Evolutionary conservation across 1,140 invertebrate species (phyloP), one percentile per base, ranked within the genome.

Genomic region (Galendromus occidentalis): DNA sequence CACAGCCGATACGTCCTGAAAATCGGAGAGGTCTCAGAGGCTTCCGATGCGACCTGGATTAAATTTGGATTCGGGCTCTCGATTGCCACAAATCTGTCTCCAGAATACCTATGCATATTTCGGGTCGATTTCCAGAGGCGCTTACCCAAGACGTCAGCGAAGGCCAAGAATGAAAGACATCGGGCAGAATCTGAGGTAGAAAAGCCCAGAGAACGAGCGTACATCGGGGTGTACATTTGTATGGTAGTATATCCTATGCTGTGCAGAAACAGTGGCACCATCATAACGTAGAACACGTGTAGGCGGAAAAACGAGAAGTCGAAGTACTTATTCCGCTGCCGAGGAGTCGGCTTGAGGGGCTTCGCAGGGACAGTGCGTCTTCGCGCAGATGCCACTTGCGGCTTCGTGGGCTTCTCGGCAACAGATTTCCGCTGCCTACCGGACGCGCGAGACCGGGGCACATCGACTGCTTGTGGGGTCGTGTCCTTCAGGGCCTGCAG

Each of bases 281-380:
- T 69, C 68, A 69, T 64, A 7, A 69, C 68, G 42, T 69, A 69
- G 65, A 69, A 69, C 41, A 59, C 29, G 22, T 65, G 67, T 20
- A 66, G 65, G 47, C 65, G 39, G 44, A 69, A 69, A 18, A 69
- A 66, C 22, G 68, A 67, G n/a, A 33, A 55, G 67, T 69, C 68
- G 29, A 59, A 59, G 51, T 59, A 59, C 51, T 59, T 59, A 22
- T 59, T 59, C 12, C 14, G n/a, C 14, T 14, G 1, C 25, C 22
- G 51, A 12, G 25, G 25, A 6, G 14, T 33, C 6, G 51, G 51
- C 22, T 33, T 25, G 2, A 17, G 6, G 20, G 22, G 51, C 17
- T 33, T 25, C 51, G 51, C 51, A 14, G 20, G 14, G 51, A 22
- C 17, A 25, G 17, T 14, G 51, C 51, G 51, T 17, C 25, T 59